Conservation (phyloP, 2,797 vertebrate species). For the Esox masquinongy region DNA sequence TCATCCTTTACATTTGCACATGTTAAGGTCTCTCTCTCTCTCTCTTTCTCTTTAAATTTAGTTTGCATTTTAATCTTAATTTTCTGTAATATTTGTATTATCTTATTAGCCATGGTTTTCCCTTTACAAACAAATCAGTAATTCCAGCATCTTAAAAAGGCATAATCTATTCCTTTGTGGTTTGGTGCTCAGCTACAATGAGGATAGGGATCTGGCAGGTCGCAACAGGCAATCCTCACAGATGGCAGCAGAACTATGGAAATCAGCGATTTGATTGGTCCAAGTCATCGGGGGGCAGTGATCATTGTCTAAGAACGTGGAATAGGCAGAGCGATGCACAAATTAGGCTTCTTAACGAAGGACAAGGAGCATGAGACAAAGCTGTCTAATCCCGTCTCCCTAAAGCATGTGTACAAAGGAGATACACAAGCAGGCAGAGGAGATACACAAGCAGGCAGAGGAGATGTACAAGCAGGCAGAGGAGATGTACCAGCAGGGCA, state of each 20-base stretch:
- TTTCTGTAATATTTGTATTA: conserved; percentile 5
- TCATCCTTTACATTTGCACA: conserved; percentile 8
- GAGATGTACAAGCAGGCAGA: not conserved
- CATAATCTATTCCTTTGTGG: conserved; percentile 58
- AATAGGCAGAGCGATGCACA: conserved; percentile 66
- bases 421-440: not conserved
- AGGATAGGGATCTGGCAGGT: conserved; percentile 46
- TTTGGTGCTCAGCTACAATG: conserved; percentile 56
- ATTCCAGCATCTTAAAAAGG: conserved; percentile 40
- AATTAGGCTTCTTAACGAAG: conserved; percentile 74
- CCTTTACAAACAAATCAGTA: conserved; percentile 33
- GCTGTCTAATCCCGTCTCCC: conserved; percentile 70
- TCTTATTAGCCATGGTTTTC: conserved; percentile 30
- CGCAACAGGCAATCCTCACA: conserved; percentile 39
- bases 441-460: not conserved
- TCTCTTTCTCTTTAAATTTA: not conserved
- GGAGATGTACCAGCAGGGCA: not conserved
- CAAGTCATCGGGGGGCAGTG: conserved; percentile 66
- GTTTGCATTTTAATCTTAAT: not conserved
- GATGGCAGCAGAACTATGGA: conserved; percentile 68
- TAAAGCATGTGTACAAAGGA: conserved; percentile 45
- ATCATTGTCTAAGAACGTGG: conserved; percentile 65
- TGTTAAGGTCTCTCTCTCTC: conserved; percentile 29
- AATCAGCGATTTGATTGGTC: conserved; percentile 70
- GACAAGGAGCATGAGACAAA: conserved; percentile 73